Evolutionary conservation across 2,888 invertebrate species (phyloP).

Genomic region (Galeruca laticollis): DNA sequence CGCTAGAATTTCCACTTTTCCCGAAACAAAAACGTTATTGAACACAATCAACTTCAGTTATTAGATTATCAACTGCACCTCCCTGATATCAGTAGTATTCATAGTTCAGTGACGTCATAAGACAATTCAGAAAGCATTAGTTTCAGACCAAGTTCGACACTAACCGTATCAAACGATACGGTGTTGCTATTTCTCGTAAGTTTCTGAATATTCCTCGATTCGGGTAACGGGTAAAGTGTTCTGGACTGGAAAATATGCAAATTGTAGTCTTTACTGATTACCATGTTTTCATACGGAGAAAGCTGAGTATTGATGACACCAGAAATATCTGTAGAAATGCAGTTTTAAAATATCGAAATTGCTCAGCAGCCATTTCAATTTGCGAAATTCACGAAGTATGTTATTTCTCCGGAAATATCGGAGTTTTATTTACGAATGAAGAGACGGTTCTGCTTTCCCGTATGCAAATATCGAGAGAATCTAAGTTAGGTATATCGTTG

Average conservation of each 20-base stretch:
- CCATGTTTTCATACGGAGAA: conserved; percentile 30
- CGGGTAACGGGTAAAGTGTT: conserved; percentile 27
- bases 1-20: no score
- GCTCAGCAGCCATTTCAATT: conserved; percentile 35
- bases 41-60: background rate
- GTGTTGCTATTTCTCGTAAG: conserved; percentile 42
- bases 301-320: conserved; percentile 32
- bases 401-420: conserved; percentile 14
- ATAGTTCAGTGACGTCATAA: conserved; percentile 44
- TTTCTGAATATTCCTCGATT: conserved; percentile 43
- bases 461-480: conserved; percentile 12
- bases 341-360: conserved; percentile 35
- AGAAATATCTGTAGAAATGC: conserved; percentile 32
- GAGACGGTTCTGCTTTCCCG: conserved; percentile 10
- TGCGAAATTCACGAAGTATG: conserved; percentile 31
- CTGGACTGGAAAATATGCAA: conserved; percentile 43
- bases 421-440: background rate
- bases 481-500: conserved; percentile 1
- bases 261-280: conserved; percentile 40
- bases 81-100: conserved; percentile 8
- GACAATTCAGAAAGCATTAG: conserved; percentile 43
- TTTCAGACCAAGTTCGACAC: conserved; percentile 43
- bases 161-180: conserved; percentile 43
- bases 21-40: no score
- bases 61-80: background rate